Conservation (phyloP, 2,888 invertebrate species). For the Hermaeophaga mercurialis region DNA sequence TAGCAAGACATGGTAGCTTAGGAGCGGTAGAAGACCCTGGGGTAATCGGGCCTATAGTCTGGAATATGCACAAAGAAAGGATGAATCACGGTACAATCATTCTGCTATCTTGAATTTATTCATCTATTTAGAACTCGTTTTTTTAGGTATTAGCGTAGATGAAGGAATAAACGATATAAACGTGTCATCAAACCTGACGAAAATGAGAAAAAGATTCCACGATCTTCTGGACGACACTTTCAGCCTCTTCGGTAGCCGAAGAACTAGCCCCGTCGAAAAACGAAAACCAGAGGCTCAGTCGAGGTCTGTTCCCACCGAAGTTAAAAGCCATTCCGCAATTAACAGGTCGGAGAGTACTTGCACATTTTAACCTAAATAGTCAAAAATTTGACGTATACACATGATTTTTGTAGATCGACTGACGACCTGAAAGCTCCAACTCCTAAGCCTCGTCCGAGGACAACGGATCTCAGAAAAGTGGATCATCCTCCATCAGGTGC, state of each 20-base stretch:
- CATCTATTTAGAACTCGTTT: not conserved
- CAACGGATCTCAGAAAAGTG: slow-evolving; percentile 48
- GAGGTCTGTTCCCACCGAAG: slow-evolving; percentile 47
- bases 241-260: slow-evolving; percentile 73
- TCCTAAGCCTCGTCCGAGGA: slow-evolving; percentile 51
- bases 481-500: slow-evolving; percentile 51
- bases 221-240: slow-evolving; percentile 81
- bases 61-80: slow-evolving; percentile 78
- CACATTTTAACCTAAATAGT: not conserved
- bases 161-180: slow-evolving; percentile 52
- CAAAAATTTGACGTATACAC: no score
- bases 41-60: slow-evolving; percentile 81
- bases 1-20: slow-evolving; percentile 72
- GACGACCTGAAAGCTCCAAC: slow-evolving; percentile 41
- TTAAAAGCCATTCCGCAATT: slow-evolving; percentile 55
- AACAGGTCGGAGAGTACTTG: slow-evolving; percentile 36
- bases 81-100: slow-evolving; percentile 61
- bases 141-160: slow-evolving; percentile 51
- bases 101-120: not conserved
- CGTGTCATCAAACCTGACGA: slow-evolving; percentile 61
- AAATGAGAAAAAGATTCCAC: slow-evolving; percentile 75
- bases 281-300: slow-evolving; percentile 31
- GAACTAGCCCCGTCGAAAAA: slow-evolving; percentile 59
- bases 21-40: slow-evolving; percentile 76
- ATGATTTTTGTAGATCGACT: slow-evolving; percentile 34